Conservation (phyloP, 2,797 vertebrate species). For the Hoplostethus mediterraneus region DNA sequence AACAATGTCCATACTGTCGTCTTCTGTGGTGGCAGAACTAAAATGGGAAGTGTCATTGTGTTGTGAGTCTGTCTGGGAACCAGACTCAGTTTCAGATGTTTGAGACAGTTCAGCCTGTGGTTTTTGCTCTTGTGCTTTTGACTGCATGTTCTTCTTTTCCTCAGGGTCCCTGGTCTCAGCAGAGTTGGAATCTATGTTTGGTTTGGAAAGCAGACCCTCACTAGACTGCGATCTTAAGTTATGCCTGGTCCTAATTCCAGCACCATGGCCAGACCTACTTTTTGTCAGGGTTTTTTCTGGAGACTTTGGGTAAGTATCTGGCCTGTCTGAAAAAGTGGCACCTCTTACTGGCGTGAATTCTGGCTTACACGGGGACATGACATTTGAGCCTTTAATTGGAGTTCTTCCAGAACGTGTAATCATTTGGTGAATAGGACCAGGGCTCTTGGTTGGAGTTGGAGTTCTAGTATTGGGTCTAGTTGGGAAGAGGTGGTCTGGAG, state of each 20-base stretch:
- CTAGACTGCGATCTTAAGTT: constrained; percentile 40
- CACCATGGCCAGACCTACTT: constrained; percentile 13
- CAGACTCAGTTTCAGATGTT: constrained; percentile 45
- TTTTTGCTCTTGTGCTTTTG: constrained; percentile 3
- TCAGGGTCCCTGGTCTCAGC: constrained; percentile 18
- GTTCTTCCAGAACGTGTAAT: constrained; percentile 73
- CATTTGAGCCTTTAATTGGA: constrained; percentile 54
- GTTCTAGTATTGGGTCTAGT: constrained; percentile 41
- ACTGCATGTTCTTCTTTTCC: constrained; percentile 3
- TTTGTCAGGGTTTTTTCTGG: constrained; percentile 19
- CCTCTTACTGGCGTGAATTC: neutral
- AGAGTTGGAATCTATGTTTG: constrained; percentile 9
- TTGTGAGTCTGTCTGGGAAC: constrained; percentile 71
- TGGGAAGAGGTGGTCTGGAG: constrained; percentile 27
- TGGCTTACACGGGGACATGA: constrained; percentile 19
- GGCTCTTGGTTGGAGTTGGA: constrained; percentile 43
- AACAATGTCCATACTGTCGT: constrained; percentile 76
- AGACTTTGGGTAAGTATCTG: constrained; percentile 33
- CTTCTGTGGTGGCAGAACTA: constrained; percentile 70
- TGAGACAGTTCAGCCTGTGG: constrained; percentile 15
- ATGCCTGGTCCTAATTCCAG: constrained; percentile 6
- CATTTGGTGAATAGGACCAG: constrained; percentile 63
- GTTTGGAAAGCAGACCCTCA: constrained; percentile 26
- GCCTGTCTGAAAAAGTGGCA: neutral
- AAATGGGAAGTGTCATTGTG: constrained; percentile 69